Percentiles rank a stretch among this genome's conserved stretches.
These are phyloP conservation scores for Merops nubicus DNA, from an alignment of 2,113 vertebrate genomes.

Conservation along the genomic window DNA sequence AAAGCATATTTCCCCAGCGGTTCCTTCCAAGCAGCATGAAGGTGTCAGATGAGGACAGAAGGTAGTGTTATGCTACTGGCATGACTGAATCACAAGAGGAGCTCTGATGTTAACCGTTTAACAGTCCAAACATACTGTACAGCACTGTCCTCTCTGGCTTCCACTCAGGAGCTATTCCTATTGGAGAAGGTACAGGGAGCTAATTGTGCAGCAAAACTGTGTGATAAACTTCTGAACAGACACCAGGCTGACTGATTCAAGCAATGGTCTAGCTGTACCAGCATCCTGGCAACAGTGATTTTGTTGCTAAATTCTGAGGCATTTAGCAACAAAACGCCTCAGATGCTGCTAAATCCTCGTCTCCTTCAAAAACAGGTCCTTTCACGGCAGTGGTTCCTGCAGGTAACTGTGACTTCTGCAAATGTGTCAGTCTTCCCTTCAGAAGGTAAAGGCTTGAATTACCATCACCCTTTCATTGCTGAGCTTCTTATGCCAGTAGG, in stretches of 20 bases:
- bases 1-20: slow-evolving; percentile 52
- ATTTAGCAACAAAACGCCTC: neutral
- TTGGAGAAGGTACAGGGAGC: neutral
- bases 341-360: neutral
- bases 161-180: neutral
- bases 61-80: neutral
- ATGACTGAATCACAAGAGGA: slow-evolving; percentile 22
- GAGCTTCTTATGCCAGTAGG: neutral
- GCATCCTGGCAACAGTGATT: neutral
- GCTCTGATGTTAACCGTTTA: slow-evolving; percentile 38
- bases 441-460: neutral
- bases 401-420: neutral
- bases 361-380: neutral
- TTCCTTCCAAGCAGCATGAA: neutral
- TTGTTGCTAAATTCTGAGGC: too few species aligned
- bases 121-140: neutral
- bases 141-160: neutral
- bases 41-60: slow-evolving; percentile 62
- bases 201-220: neutral
- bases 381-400: neutral
- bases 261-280: neutral
- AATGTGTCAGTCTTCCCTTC: neutral
- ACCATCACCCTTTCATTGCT: neutral
- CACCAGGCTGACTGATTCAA: neutral
- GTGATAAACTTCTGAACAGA: neutral